Evolutionary conservation across 2,797 vertebrate genomes (phyloP), one percentile per base, ranked within the genome.

Genomic region (Artibeus lituratus): DNA sequence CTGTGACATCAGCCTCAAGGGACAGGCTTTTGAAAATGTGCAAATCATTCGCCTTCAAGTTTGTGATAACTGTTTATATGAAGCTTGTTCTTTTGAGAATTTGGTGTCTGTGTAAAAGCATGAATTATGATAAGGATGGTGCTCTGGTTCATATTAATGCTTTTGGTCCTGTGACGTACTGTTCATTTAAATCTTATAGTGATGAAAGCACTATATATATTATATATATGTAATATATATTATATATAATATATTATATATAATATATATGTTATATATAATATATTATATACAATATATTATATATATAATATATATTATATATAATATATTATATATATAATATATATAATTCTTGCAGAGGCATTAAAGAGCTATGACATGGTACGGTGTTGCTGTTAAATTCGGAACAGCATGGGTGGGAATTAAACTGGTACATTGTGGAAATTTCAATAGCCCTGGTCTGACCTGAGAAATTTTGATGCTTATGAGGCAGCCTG

Each of bases 21-120:
- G 86, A 81, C 65, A 92, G 77, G 9, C 81, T 81, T 95, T 85
- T 81, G 57, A 78, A 80, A 73, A 83, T 29, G 35, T 83, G 86
- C 32, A 65, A n/a, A 80, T 80, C 49, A 70, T 19, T 83, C 4
- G 32, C 24, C n/a, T 95, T 94, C 72, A 92, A 35, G 16, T 91
- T 24, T 35, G 47, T 62, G 74, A 47, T 84, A 69, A 81, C 76
- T 94, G 77, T 96, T 94, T 77, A 51, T 85, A 78, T 1, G 51
- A 85, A 29, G 88, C 90, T 86, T 90, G 37, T 84, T 88, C 49
- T 96, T 96, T 91, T 87, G 95, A 80, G 81, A 92, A 91, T 87
- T 70, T 82, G 76, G 77, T 92, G 59, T 77, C 72, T 93, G 19
- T 90, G 24, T 78, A 91, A 95, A 95, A 87, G 49, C 29, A 87